Evolutionary conservation across 1,140 invertebrate genomes (phyloP).

Genomic region (Drosophila parvula): DNA sequence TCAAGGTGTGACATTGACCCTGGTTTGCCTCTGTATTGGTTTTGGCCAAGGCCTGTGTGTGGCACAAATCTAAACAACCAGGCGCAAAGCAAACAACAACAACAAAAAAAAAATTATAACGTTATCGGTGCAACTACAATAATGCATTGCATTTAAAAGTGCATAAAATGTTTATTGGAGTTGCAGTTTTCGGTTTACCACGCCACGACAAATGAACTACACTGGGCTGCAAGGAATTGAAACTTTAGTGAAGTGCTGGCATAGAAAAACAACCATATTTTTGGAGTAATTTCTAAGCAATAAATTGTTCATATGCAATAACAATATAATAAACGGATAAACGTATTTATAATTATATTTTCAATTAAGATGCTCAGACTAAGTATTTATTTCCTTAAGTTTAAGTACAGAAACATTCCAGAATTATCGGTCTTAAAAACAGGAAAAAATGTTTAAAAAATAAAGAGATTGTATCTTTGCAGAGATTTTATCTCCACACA

Average conservation of each 20-base stretch:
- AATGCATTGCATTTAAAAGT: constrained; percentile 77
- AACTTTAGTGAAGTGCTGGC: not conserved
- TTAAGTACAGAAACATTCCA: too few relatives aligned
- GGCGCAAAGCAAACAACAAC: not conserved
- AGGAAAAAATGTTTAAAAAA: too few relatives aligned
- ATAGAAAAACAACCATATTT: not conserved
- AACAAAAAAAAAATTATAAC: constrained; percentile 42
- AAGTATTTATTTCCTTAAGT: too few relatives aligned
- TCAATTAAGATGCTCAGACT: too few relatives aligned
- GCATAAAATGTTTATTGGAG: constrained; percentile 72
- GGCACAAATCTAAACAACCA: constrained; percentile 57
- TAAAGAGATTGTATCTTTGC: too few relatives aligned
- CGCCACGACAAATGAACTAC: constrained; percentile 52
- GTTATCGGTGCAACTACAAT: constrained; percentile 56
- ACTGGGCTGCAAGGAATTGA: constrained; percentile 30
- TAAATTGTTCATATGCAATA: too few relatives aligned
- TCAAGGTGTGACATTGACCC: constrained; percentile 80
- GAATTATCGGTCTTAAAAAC: too few relatives aligned
- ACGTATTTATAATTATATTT: too few relatives aligned
- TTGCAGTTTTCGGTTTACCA: constrained; percentile 52
- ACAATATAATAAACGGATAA: too few relatives aligned
- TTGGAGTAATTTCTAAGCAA: not conserved
- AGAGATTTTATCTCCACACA: too few relatives aligned
- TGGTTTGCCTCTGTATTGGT: constrained; percentile 34
- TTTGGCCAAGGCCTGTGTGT: constrained; percentile 43